Percentiles rank a stretch among this genome's conserved stretches.
These are phyloP conservation scores for Dasyurus viverrinus DNA, from an alignment of 2,113 vertebrate genomes.

Conservation along the genomic window DNA sequence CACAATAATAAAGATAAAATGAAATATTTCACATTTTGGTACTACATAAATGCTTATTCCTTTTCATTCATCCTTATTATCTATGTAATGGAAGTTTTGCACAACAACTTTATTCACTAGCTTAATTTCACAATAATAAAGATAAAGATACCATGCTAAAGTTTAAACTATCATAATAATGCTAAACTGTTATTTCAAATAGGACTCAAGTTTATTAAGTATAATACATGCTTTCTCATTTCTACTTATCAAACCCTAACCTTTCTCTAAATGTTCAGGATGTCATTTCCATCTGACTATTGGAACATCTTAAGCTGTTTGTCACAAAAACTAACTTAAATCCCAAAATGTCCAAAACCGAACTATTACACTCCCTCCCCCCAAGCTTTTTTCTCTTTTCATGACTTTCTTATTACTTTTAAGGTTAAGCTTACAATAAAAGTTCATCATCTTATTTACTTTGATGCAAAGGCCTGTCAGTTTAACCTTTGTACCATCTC, in stretches of 20 bases:
- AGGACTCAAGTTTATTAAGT: not conserved
- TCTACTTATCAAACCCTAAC: not conserved
- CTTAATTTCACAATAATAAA: not conserved
- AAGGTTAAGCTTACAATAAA: not conserved
- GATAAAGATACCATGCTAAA: not conserved
- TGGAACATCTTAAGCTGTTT: not conserved
- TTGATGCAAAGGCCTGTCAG: not conserved
- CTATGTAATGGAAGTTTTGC: not conserved
- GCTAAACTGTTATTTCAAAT: not conserved
- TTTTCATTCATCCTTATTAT: not conserved
- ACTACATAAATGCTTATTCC: not conserved
- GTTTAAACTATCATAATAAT: not conserved
- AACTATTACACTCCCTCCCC: not conserved
- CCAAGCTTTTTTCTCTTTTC: not conserved
- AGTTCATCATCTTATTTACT: not conserved
- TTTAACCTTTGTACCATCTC: not conserved
- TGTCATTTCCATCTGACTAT: not conserved
- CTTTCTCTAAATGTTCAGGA: not conserved
- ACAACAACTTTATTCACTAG: not conserved
- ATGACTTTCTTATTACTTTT: not conserved
- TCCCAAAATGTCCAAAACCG: not conserved
- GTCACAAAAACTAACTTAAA: not conserved
- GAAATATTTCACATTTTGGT: not conserved
- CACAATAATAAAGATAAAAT: not conserved
- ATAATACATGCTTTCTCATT: not conserved